Percentiles rank a stretch among this genome's conserved stretches.
Evolutionary conservation across 2,888 invertebrate genomes (phyloP).

Genomic region (Melinaea marsaeus): DNA sequence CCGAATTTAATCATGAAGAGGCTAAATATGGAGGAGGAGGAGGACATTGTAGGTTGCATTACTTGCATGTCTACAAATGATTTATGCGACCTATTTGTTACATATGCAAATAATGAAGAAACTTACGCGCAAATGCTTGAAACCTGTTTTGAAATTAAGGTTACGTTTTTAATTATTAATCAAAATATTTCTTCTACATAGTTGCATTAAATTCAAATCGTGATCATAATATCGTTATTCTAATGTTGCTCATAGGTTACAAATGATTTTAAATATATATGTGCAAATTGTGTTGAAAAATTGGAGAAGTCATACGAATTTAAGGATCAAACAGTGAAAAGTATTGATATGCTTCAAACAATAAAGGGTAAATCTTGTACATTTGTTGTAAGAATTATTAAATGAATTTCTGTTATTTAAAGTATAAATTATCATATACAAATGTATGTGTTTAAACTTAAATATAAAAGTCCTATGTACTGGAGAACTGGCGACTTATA

Average conservation of each 20-base stretch:
- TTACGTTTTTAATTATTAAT: conserved; percentile 36
- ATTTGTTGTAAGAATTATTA: neutral
- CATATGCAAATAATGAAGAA: conserved; percentile 61
- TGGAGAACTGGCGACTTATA: no score
- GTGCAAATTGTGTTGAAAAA: conserved; percentile 54
- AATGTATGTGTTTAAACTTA: no score
- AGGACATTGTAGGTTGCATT: conserved; percentile 71
- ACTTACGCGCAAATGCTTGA: conserved; percentile 69
- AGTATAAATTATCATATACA: no score
- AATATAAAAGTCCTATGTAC: no score
- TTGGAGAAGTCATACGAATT: conserved; percentile 52
- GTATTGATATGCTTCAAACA: conserved; percentile 50
- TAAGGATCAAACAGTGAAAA: conserved; percentile 56
- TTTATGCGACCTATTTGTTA: conserved; percentile 74
- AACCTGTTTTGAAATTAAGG: conserved; percentile 69
- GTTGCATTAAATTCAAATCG: no score
- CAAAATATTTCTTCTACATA: no score
- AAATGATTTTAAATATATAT: conserved; percentile 58
- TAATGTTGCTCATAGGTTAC: conserved; percentile 43
- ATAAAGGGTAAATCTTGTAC: conserved; percentile 48
- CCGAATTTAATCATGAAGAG: conserved; percentile 20
- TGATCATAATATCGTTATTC: conserved; percentile 2
- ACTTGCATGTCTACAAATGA: conserved; percentile 69
- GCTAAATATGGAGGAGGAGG: conserved; percentile 50
- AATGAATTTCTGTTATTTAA: no score